These are phyloP conservation scores for Camelus dromedarius DNA, from an alignment of 2,113 vertebrate species.

Conservation along the genomic window DNA sequence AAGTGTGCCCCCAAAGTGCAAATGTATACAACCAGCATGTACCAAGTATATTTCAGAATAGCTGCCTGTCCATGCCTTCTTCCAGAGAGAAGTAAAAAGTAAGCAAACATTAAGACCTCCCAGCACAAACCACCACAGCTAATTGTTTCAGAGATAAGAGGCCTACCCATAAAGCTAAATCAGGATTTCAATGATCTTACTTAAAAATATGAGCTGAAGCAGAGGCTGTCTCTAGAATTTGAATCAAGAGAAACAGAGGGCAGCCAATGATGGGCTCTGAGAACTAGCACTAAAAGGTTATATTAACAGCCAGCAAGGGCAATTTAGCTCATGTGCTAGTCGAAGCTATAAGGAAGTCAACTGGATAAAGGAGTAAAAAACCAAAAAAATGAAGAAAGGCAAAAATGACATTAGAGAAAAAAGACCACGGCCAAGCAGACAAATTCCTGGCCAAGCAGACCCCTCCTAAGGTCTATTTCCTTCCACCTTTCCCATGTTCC, in stretches of 20 bases:
- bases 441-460: background rate
- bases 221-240: constrained; percentile 35
- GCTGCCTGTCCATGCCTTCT: constrained; percentile 1
- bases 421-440: background rate
- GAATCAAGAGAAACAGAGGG: background rate
- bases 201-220: constrained; percentile 33
- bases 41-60: constrained; percentile 40
- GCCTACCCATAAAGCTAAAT: background rate
- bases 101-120: constrained; percentile 45
- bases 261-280: background rate
- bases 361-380: background rate
- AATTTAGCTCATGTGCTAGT: background rate
- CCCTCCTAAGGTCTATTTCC: background rate
- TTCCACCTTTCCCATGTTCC: background rate
- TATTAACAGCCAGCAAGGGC: background rate
- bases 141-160: constrained; percentile 24
- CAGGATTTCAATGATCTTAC: background rate
- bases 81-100: background rate
- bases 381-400: constrained; percentile 15
- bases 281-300: constrained; percentile 40
- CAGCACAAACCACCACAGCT: background rate
- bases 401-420: background rate
- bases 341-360: constrained; percentile 20
- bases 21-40: constrained; percentile 3
- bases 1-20: background rate